Base-by-base conservation (phyloP, 2,797 vertebrate species). In the Microchirus variegatus region DNA sequence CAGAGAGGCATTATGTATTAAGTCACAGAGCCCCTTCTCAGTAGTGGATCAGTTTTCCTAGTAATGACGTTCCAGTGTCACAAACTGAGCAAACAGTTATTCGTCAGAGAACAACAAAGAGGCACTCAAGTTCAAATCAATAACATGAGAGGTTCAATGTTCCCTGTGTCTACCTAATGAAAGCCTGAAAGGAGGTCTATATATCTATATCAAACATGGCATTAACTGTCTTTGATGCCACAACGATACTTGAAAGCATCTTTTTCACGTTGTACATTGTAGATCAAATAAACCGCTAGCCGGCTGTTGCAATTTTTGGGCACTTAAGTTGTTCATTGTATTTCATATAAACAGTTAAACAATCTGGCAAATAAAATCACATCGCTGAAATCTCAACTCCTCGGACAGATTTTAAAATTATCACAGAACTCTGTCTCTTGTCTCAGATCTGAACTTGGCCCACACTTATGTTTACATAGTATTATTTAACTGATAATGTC, bases 91-190 rank as follows among this genome's bases (percentile, higher is more conserved):
- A 44, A 2, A 9, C 41, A 15, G 14, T 42, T 19, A 37, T 59
- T 36, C 42, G n/a, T 31, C 4, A 49, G 6, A 48, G 40, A 15
- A 1, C 40, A 15, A 4, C 13, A 6, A 13, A 13, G 42, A 38
- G 41, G 37, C 22, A 37, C 41, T 67, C 35, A 11, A 14, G 17
- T 22, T 56, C 45, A 70, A 78, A 69, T 65, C 17, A 43, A 44
- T 61, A 51, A 6, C 2, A 26, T 36, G 59, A 16, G 15, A 41
- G 44, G 18, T 16, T 14, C 4, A 0, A 38, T 6, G 11, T n/a
- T 53, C 9, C 10, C 6, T 44, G 13, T 31, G 0, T 67, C 5
- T 10, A 13, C 40, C 10, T 41, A 5, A 13, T 61, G 12, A 59
- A 69, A 69, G 14, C 37, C 44, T 0, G 22, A n/a, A n/a, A n/a